phyloP scores from a whole-genome alignment of 2,797 vertebrate species.

The Manis crassicaudata region DNA sequence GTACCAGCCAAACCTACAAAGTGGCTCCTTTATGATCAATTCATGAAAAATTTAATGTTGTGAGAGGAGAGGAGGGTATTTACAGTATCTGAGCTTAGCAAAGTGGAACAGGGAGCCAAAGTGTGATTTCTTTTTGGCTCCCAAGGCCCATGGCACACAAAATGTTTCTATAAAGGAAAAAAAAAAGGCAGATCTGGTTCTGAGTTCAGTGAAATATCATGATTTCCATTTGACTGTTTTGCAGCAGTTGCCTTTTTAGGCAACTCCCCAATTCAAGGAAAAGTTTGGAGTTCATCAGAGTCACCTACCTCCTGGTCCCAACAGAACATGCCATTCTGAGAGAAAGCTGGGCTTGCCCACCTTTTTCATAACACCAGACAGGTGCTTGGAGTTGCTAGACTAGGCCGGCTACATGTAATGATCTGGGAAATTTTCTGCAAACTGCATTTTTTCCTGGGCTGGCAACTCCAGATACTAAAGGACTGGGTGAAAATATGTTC shows the following conservation, averaged over 20 bases:
- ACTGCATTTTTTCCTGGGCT: slow-evolving; percentile 65
- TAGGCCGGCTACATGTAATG: slow-evolving; percentile 65
- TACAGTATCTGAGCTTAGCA: slow-evolving; percentile 75
- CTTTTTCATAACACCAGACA: slow-evolving; percentile 68
- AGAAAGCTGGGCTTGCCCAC: slow-evolving; percentile 61
- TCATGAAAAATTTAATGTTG: slow-evolving; percentile 63
- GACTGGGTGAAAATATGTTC: slow-evolving; percentile 61
- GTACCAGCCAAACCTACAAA: slow-evolving; percentile 43
- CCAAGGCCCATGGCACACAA: slow-evolving; percentile 73
- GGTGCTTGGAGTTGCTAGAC: slow-evolving; percentile 64
- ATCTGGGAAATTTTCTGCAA: slow-evolving; percentile 75
- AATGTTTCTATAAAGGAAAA: slow-evolving; percentile 73
- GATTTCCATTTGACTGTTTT: slow-evolving; percentile 72
- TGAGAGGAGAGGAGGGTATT: slow-evolving; percentile 66
- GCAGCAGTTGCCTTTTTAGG: slow-evolving; percentile 81
- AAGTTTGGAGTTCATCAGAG: slow-evolving; percentile 71
- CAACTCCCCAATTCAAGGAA: slow-evolving; percentile 79
- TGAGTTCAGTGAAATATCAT: slow-evolving; percentile 80
- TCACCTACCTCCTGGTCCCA: slow-evolving; percentile 41
- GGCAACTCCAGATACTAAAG: slow-evolving; percentile 75
- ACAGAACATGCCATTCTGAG: slow-evolving; percentile 54
- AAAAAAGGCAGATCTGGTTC: slow-evolving; percentile 71
- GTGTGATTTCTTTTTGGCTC: slow-evolving; percentile 77
- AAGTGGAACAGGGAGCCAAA: slow-evolving; percentile 74
- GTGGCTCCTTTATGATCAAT: slow-evolving; percentile 62